Evolutionary conservation across 2,888 invertebrate genomes (phyloP), one percentile per base, ranked within the genome.

Genomic region (Drosophila neotestacea): DNA sequence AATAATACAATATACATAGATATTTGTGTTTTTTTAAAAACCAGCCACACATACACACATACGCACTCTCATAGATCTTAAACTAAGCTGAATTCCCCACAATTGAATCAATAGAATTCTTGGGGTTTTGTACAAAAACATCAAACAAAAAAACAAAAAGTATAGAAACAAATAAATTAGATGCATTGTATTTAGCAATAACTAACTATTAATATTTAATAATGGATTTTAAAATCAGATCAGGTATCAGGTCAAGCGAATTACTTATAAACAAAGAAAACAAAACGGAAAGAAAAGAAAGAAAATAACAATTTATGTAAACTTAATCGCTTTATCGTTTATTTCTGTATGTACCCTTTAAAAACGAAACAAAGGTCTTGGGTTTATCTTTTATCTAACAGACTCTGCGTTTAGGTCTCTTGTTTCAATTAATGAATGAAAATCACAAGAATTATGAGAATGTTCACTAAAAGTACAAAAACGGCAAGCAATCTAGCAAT

Each of bases 391-490:
- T 27, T 52, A 42, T 22, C 41, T 38, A 44, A 46, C 34, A 55
- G 38, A 48, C 63, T 63, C 62, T 63, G 63, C 63, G 63, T 63
- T 56, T 55, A 48, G 27, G 47, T 36, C 42, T 42, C 32, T 36
- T 41, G 30, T 63, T 70, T 63, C 39, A 42, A 42, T 22, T 27
- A 32, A 16, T 16, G 32, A 39, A 41, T 4, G 30, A 44, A 42
- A 42, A 38, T 38, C 41, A 9, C 38, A 32, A 30, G 13, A 51
- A 47, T 66, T 61, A 55, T 55, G 32, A 66, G 56, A 77, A 77
- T 54, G 67, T 81, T 78, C 55, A 81, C 81, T 78, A 76, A 80
- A 81, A 81, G 86, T 83, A 83, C 83, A 83, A 83, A 85, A 81
- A 62, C 5, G 63, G 60, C 62, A 83, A 83, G 83, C 83, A 83